Evolutionary conservation across 1,140 invertebrate genomes (phyloP).

Genomic region (Eriosoma lanigerum): DNA sequence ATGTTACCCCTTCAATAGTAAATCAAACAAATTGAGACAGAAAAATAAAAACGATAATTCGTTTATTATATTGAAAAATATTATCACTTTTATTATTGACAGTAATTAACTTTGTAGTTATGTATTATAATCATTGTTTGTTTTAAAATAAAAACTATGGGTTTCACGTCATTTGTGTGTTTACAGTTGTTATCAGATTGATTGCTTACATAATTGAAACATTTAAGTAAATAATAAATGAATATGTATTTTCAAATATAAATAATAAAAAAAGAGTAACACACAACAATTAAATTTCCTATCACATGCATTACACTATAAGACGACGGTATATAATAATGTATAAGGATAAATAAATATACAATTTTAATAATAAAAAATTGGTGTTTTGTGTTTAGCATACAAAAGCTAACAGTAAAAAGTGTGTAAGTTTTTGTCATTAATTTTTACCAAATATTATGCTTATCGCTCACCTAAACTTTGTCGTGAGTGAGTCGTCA

Average conservation of each 20-base stretch:
- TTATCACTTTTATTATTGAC: too few species aligned
- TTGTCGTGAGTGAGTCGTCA: slow-evolving; percentile 37
- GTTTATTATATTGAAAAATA: too few species aligned
- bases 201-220: neutral
- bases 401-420: slow-evolving; percentile 34
- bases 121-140: too few species aligned
- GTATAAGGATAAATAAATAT: neutral
- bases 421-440: slow-evolving; percentile 17
- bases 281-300: neutral
- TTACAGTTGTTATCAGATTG: neutral
- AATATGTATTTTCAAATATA: neutral
- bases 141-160: too few species aligned
- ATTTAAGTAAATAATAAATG: neutral
- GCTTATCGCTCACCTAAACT: slow-evolving; percentile 48
- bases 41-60: too few species aligned
- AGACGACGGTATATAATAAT: slow-evolving; percentile 12
- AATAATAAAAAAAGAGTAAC: neutral
- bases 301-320: slow-evolving; percentile 28
- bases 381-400: slow-evolving; percentile 18
- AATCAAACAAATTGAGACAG: too few species aligned
- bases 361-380: neutral
- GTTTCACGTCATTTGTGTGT: neutral
- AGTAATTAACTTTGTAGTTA: too few species aligned
- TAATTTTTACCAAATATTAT: slow-evolving; percentile 30
- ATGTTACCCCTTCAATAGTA: too few species aligned